These are phyloP conservation scores for Xanthia togata DNA, from an alignment of 2,888 invertebrate species.

Conservation along the genomic window DNA sequence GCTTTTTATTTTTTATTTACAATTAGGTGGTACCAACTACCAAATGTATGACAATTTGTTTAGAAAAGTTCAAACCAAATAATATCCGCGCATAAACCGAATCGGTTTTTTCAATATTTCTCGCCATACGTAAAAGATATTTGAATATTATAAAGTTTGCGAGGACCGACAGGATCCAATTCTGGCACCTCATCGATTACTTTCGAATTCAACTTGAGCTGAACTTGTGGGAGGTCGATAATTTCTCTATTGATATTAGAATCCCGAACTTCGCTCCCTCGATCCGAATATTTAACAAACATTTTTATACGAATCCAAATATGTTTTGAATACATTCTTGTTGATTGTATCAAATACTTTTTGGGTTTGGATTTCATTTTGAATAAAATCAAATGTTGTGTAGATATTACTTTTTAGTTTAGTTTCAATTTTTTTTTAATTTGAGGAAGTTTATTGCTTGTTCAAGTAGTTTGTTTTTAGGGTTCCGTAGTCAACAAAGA, in stretches of 20 bases:
- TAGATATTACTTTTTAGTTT: constrained; percentile 6
- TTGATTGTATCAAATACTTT: constrained; percentile 47
- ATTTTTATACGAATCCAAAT: constrained; percentile 53
- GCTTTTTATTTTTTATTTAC: too few species aligned
- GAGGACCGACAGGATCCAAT: constrained; percentile 59
- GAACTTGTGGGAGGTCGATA: constrained; percentile 63
- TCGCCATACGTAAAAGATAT: constrained; percentile 56
- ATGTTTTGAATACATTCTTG: constrained; percentile 45
- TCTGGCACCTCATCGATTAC: constrained; percentile 74
- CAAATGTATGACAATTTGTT: constrained; percentile 5
- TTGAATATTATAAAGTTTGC: constrained; percentile 67
- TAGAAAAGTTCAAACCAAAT: constrained; percentile 17
- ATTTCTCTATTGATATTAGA: constrained; percentile 70
- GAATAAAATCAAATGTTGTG: constrained; percentile 12
- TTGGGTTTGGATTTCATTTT: constrained; percentile 13
- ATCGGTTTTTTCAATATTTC: constrained; percentile 59
- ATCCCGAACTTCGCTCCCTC: constrained; percentile 59
- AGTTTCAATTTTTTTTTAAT: background rate
- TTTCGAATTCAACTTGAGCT: constrained; percentile 66
- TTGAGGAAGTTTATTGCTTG: background rate
- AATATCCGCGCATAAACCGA: constrained; percentile 29
- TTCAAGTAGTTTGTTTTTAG: background rate
- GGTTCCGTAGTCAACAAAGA: too few species aligned
- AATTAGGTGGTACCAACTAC: background rate
- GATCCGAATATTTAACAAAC: constrained; percentile 58